Evolutionary conservation across 1,140 invertebrate species (phyloP).

Genomic region (Atta colombica): DNA sequence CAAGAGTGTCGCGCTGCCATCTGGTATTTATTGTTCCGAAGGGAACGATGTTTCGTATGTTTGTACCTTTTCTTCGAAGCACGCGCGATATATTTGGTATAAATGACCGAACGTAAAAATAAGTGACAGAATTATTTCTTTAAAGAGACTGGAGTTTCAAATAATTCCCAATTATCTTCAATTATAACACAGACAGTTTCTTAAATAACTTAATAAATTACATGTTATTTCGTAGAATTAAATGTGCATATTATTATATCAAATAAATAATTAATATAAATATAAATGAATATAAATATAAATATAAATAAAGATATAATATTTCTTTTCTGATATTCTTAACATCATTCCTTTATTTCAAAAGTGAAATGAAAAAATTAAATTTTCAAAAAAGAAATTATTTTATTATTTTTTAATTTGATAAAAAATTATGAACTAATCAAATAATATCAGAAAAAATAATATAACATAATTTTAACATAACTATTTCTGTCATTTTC

Average conservation of each 20-base stretch:
- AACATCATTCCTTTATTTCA: background rate
- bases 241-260: background rate
- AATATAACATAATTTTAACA: too few relatives aligned
- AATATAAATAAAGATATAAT: background rate
- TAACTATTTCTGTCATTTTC: too few relatives aligned
- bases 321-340: background rate
- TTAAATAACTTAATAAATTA: background rate
- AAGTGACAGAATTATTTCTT: slow-evolving; percentile 1
- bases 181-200: background rate
- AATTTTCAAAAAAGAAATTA: too few relatives aligned
- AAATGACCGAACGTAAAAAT: slow-evolving; percentile 3
- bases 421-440: too few relatives aligned
- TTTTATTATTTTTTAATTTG: too few relatives aligned
- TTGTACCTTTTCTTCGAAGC: slow-evolving; percentile 23
- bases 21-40: slow-evolving; percentile 56
- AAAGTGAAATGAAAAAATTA: too few relatives aligned
- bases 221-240: background rate
- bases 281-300: background rate
- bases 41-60: slow-evolving; percentile 11
- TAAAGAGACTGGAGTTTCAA: background rate
- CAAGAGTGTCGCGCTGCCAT: slow-evolving; percentile 47
- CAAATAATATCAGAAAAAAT: too few relatives aligned
- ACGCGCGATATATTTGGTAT: background rate
- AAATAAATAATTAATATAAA: background rate
- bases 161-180: background rate